Evolutionary conservation across 2,113 vertebrate species (phyloP).

Genomic region (Galemys pyrenaicus): DNA sequence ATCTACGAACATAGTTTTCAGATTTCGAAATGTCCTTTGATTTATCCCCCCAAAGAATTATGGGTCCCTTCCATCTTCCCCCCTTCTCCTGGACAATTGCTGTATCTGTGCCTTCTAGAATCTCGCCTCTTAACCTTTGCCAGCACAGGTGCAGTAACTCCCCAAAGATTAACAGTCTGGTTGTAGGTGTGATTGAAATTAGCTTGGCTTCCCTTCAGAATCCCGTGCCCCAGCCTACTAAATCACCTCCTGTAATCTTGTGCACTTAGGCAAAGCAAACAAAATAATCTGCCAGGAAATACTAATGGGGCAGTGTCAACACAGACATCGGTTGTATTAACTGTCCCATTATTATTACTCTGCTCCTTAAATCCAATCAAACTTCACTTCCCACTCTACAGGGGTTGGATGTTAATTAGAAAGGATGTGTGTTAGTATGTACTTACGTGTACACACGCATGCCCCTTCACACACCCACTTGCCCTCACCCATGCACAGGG

Average conservation of each 20-base stretch:
- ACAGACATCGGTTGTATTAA: conserved; percentile 79
- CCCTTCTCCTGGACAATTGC: conserved; percentile 56
- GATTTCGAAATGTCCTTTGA: conserved; percentile 70
- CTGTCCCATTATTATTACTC: conserved; percentile 81
- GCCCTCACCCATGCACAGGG: background rate
- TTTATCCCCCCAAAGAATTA: conserved; percentile 76
- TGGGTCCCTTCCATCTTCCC: conserved; percentile 41
- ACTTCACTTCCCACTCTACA: conserved; percentile 68
- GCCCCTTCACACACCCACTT: background rate
- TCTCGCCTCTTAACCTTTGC: conserved; percentile 77
- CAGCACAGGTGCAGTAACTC: conserved; percentile 80
- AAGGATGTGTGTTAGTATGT: conserved; percentile 57
- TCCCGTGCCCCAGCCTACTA: conserved; percentile 68
- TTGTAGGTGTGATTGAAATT: conserved; percentile 83
- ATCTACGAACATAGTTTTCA: background rate
- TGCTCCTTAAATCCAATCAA: conserved; percentile 75
- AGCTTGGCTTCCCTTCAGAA: conserved; percentile 74
- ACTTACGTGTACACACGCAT: accelerated
- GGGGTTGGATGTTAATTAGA: conserved; percentile 79
- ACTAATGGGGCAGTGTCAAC: conserved; percentile 76
- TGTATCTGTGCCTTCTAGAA: conserved; percentile 68
- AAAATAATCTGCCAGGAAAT: conserved; percentile 84
- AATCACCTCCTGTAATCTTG: conserved; percentile 80
- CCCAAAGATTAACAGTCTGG: conserved; percentile 82
- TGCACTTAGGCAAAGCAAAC: conserved; percentile 82